Evolutionary conservation across 2,113 vertebrate genomes (phyloP).

Genomic region (Corapipo altera): DNA sequence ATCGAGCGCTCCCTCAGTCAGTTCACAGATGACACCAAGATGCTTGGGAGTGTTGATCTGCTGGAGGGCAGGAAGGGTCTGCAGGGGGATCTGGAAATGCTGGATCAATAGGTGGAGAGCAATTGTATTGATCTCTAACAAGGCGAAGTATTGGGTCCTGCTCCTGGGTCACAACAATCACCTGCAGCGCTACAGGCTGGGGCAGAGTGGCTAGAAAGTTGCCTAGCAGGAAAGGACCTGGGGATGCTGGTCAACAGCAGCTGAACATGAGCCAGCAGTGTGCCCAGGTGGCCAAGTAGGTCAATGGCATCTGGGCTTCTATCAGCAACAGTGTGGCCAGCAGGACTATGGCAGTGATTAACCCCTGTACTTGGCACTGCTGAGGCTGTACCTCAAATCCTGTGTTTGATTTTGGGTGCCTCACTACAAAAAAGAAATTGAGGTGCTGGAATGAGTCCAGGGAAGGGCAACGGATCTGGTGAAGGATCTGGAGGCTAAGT

Average conservation of each 20-base stretch:
- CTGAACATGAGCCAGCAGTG: neutral
- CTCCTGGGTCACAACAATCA: neutral
- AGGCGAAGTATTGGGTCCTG: neutral
- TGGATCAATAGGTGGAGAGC: neutral
- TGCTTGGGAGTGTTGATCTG: neutral
- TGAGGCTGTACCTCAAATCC: neutral
- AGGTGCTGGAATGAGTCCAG: neutral
- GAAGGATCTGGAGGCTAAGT: neutral
- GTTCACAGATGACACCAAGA: neutral
- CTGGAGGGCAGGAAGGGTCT: neutral
- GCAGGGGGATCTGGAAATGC: neutral
- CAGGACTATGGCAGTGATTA: neutral
- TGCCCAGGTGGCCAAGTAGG: neutral
- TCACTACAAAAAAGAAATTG: neutral
- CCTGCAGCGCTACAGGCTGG: neutral
- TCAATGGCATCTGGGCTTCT: accelerated
- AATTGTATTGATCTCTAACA: neutral
- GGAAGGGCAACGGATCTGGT: neutral
- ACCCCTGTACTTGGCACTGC: accelerated
- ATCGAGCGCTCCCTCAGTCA: neutral
- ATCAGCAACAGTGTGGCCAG: neutral
- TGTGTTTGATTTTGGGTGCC: neutral
- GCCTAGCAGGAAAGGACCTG: neutral
- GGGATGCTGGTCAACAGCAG: neutral
- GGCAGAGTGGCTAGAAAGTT: neutral